Percentiles rank a stretch among this genome's conserved stretches.
These are phyloP conservation scores for Pterocles burchelli DNA, from an alignment of 2,113 vertebrate species.

Conservation along the genomic window DNA sequence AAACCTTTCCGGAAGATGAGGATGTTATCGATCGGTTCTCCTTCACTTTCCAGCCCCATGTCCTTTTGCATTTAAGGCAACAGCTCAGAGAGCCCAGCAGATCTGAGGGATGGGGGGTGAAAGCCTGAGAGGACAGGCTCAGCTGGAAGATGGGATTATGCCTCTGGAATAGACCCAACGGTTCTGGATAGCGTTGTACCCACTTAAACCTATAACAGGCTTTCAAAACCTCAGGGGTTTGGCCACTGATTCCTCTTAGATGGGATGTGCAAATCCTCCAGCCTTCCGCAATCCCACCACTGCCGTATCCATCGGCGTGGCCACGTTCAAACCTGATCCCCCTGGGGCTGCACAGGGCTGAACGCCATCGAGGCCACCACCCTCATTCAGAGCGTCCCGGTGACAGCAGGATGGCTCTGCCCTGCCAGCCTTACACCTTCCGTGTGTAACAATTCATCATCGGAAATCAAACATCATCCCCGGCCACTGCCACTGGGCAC, in stretches of 20 bases:
- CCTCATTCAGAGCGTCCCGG: neutral
- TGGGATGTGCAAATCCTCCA: neutral
- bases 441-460: no score
- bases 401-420: neutral
- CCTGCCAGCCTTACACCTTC: neutral
- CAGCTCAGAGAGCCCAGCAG: neutral
- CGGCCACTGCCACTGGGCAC: neutral
- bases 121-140: neutral
- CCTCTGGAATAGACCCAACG: fast-evolving
- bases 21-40: neutral
- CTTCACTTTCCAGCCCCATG: neutral
- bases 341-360: neutral
- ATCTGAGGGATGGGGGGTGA: fast-evolving
- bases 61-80: neutral
- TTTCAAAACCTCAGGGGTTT: neutral
- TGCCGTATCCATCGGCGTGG: neutral
- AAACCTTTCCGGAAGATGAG: neutral
- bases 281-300: neutral
- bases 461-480: no score
- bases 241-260: neutral
- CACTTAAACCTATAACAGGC: neutral
- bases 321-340: neutral
- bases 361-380: no score
- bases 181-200: neutral
- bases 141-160: neutral